Conservation (phyloP, 2,888 invertebrate species). For the Pardosa pseudoannulata region DNA sequence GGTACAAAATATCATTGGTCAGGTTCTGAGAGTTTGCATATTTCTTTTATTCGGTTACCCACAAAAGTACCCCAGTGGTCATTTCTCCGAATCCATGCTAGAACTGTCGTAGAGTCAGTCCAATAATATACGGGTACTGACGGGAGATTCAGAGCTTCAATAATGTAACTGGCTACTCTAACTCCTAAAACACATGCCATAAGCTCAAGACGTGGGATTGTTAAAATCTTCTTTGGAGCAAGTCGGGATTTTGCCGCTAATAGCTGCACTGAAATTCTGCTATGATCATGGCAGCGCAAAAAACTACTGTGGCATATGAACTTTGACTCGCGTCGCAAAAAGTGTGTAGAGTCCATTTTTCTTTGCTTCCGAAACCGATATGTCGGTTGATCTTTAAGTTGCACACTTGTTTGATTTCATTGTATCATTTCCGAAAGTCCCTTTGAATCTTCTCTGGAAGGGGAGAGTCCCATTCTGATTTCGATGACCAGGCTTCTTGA, state of each 20-base stretch:
- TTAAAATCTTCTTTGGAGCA: too few species aligned
- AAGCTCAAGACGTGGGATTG: too few species aligned
- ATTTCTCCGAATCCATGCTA: too few species aligned
- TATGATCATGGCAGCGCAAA: background rate
- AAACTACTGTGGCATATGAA: background rate
- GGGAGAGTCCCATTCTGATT: background rate
- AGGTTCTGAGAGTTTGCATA: too few species aligned
- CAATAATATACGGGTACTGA: too few species aligned
- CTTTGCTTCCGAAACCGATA: background rate
- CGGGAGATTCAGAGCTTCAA: too few species aligned
- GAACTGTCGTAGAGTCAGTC: too few species aligned
- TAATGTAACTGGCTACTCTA: too few species aligned
- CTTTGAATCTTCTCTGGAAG: background rate
- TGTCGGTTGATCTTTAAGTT: background rate
- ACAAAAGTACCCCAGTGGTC: too few species aligned
- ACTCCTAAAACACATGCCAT: too few species aligned
- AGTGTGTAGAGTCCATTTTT: background rate
- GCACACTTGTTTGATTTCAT: background rate
- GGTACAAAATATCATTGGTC: too few species aligned
- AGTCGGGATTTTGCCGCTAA: background rate
- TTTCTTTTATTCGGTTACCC: too few species aligned
- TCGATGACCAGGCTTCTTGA: slow-evolving; percentile 68
- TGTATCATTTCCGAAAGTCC: background rate
- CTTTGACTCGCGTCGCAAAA: background rate
- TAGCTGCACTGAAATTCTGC: background rate